Conservation (phyloP, 1,140 invertebrate genomes). For the Lysiphlebus fabarum region DNA sequence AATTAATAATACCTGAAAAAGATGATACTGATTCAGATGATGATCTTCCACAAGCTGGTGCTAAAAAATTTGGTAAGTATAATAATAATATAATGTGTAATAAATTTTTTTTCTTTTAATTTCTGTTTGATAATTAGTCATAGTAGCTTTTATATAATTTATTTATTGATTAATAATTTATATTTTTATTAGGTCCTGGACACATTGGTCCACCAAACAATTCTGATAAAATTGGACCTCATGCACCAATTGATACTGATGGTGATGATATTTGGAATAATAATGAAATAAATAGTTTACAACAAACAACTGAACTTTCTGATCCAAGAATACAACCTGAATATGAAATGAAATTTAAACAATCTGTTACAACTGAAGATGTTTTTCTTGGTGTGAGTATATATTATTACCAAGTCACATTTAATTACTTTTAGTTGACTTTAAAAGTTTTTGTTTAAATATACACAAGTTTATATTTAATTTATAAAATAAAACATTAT, state of each 20-base stretch:
- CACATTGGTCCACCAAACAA: conserved; percentile 36
- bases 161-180: conserved; percentile 11
- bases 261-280: conserved; percentile 59
- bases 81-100: background rate
- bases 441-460: too few species aligned
- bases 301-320: conserved; percentile 53
- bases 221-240: conserved; percentile 24
- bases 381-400: conserved; percentile 61
- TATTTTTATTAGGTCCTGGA: conserved; percentile 37
- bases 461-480: too few species aligned
- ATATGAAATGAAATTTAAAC: conserved; percentile 80
- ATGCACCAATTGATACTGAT: conserved; percentile 33
- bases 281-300: conserved; percentile 48
- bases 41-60: conserved; percentile 43
- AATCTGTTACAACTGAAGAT: conserved; percentile 80
- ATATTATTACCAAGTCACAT: conserved; percentile 51
- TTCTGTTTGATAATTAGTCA: too few species aligned
- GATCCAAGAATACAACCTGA: conserved; percentile 69
- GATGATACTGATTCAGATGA: conserved; percentile 43
- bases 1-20: conserved; percentile 37
- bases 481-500: too few species aligned
- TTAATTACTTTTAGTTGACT: too few species aligned
- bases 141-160: too few species aligned
- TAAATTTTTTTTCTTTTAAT: conserved; percentile 4
- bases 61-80: conserved; percentile 43